A percentile compares a stretch with the other conserved stretches of the same genome.
These are phyloP conservation scores for Malurus elegans DNA, from an alignment of 2,113 vertebrate species.

Conservation along the genomic window DNA sequence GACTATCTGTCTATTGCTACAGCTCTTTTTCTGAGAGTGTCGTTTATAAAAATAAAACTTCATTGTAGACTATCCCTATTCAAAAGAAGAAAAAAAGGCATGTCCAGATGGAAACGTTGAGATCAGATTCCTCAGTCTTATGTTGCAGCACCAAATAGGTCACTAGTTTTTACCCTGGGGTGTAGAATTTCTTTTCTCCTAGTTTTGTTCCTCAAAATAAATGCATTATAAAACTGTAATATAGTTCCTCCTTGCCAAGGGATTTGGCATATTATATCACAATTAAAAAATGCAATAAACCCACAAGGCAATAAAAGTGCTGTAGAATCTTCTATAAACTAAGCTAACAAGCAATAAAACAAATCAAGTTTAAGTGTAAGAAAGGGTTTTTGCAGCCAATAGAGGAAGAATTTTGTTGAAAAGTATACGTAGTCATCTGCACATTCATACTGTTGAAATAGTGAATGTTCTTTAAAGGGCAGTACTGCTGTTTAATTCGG, in stretches of 20 bases:
- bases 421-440: constrained; percentile 6
- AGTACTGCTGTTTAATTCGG: not conserved
- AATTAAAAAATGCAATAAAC: constrained; percentile 53
- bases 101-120: not conserved
- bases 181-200: not conserved
- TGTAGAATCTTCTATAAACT: constrained; percentile 37
- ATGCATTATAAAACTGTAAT: not conserved
- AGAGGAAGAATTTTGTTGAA: constrained; percentile 31
- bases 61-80: not conserved
- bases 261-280: constrained; percentile 33
- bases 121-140: not conserved
- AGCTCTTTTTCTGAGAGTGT: not conserved
- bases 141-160: not conserved
- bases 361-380: constrained; percentile 35
- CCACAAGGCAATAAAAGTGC: constrained; percentile 29
- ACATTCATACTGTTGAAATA: not conserved
- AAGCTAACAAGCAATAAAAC: constrained; percentile 58
- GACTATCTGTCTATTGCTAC: not conserved
- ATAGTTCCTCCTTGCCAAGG: not conserved
- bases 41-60: not conserved
- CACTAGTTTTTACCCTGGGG: not conserved
- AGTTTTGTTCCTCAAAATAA: not conserved
- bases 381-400: not conserved
- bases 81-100: not conserved
- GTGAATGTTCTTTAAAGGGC: constrained; percentile 5